phyloP scores from a whole-genome alignment of 30 jellyfish, hydroid and myxozoan species.

The Cassiopea xamachana region DNA sequence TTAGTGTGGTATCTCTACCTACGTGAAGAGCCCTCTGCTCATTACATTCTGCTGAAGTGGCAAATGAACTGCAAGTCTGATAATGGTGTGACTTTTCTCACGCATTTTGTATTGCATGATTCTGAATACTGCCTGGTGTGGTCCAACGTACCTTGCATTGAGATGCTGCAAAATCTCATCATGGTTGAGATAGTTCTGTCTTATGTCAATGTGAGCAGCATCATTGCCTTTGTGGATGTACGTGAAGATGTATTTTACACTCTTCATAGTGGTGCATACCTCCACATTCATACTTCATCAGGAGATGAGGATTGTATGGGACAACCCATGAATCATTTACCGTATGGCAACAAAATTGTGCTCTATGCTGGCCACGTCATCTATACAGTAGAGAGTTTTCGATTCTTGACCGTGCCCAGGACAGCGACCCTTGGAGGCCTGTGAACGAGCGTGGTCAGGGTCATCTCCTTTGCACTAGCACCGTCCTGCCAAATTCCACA shows the following conservation, averaged over 20 bases:
- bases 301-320: too few species aligned
- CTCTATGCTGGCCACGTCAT: too few species aligned
- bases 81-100: too few species aligned
- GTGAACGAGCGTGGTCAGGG: background rate
- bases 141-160: constrained; percentile 19
- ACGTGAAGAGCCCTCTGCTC: too few species aligned
- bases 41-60: too few species aligned
- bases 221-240: constrained; percentile 80
- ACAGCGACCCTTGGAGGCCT: background rate
- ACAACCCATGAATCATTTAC: background rate
- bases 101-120: too few species aligned
- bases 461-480: background rate
- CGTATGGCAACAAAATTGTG: background rate
- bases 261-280: constrained; percentile 63
- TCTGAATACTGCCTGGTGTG: too few species aligned
- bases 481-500: background rate
- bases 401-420: background rate
- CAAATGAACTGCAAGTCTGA: too few species aligned
- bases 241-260: constrained; percentile 73
- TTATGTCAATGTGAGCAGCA: too few species aligned
- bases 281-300: constrained; percentile 75
- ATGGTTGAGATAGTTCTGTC: too few species aligned
- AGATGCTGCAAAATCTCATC: too few species aligned
- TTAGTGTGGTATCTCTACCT: too few species aligned
- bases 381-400: background rate